phyloP scores from a whole-genome alignment of 2,888 invertebrate genomes.

The Theretra japonica region DNA sequence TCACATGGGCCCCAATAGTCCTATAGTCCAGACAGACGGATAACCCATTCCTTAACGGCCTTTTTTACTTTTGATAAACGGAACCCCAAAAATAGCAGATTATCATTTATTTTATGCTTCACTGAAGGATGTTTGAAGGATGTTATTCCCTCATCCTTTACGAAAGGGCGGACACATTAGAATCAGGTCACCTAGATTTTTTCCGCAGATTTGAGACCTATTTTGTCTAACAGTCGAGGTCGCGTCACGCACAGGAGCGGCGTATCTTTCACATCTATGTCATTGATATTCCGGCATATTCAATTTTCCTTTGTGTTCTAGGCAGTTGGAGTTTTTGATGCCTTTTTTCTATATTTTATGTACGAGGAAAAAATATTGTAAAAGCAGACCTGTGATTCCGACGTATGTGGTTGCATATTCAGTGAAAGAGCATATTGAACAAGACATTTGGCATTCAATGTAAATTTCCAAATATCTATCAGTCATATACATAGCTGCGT shows the following conservation, averaged over 20 bases:
- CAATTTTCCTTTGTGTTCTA: neutral
- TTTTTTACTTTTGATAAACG: no score
- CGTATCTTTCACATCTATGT: slow-evolving; percentile 5
- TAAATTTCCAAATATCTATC: no score
- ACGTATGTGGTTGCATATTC: no score
- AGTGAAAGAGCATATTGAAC: no score
- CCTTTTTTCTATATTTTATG: neutral
- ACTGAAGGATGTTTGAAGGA: neutral
- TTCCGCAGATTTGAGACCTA: slow-evolving; percentile 11
- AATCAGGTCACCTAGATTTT: slow-evolving; percentile 22
- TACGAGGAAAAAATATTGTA: neutral
- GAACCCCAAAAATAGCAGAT: no score
- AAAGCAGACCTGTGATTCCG: neutral
- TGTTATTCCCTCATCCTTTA: slow-evolving; percentile 11
- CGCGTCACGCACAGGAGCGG: slow-evolving; percentile 5
- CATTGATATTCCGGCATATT: slow-evolving; percentile 18
- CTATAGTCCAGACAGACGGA: no score
- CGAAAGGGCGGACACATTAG: neutral
- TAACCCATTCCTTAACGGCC: no score
- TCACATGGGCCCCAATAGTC: no score
- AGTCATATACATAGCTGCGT: no score
- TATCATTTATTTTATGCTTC: neutral
- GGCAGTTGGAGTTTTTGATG: neutral
- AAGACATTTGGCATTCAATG: no score
- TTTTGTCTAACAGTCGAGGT: slow-evolving; percentile 2